A percentile compares a stretch with the other conserved stretches of the same genome.
phyloP scores from a whole-genome alignment of 2,888 invertebrate species.

The Sepioteuthis lessoniana region DNA sequence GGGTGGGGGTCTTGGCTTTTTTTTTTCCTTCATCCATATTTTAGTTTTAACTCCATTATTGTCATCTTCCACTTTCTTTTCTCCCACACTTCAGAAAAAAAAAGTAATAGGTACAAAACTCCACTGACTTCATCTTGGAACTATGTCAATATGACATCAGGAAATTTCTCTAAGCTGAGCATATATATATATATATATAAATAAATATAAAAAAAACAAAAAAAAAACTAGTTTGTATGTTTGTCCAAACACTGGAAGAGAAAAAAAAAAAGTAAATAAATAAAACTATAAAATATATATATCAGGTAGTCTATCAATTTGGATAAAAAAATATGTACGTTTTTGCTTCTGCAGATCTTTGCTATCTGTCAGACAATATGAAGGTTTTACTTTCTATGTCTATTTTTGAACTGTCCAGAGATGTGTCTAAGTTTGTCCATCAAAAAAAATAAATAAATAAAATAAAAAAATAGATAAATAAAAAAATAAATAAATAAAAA shows the following conservation, averaged over 20 bases:
- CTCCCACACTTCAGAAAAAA: background rate
- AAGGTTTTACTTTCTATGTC: too few relatives aligned
- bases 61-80: background rate
- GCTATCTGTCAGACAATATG: too few relatives aligned
- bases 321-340: background rate
- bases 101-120: background rate
- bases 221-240: background rate
- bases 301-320: background rate
- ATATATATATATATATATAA: background rate
- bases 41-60: background rate
- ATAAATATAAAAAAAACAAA: background rate
- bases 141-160: background rate
- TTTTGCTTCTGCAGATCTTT: too few relatives aligned
- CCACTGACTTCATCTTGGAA: background rate
- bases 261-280: too few relatives aligned
- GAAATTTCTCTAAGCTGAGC: background rate
- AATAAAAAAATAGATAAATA: too few relatives aligned
- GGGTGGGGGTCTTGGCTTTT: background rate
- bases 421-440: too few relatives aligned
- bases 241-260: too few relatives aligned
- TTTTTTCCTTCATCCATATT: background rate
- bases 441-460: too few relatives aligned
- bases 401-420: too few relatives aligned
- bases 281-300: too few relatives aligned
- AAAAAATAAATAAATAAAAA: background rate